These are phyloP conservation scores for Sylvilagus floridanus DNA, from an alignment of 2,797 vertebrate species.

Conservation along the genomic window DNA sequence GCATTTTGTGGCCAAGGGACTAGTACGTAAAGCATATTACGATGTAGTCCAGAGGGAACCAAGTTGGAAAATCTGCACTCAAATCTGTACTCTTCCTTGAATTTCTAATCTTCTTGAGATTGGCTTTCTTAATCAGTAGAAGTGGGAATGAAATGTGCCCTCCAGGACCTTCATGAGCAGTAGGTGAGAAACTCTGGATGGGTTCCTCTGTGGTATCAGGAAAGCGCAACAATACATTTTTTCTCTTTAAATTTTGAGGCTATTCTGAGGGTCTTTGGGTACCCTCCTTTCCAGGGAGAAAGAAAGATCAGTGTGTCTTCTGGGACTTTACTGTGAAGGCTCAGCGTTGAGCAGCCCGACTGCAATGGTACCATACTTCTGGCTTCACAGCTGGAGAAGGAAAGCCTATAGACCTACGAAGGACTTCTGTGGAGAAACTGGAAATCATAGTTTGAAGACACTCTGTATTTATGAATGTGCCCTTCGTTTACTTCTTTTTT, in stretches of 20 bases:
- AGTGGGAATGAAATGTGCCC: background rate
- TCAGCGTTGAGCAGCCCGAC: background rate
- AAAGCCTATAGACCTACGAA: background rate
- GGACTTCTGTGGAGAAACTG: constrained; percentile 45
- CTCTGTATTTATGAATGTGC: constrained; percentile 43
- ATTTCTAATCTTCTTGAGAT: background rate
- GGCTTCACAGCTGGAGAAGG: background rate
- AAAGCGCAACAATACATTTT: background rate
- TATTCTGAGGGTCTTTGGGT: background rate
- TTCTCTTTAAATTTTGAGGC: background rate
- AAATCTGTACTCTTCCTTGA: background rate
- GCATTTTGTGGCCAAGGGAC: background rate
- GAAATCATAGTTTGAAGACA: constrained; percentile 44
- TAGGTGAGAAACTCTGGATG: background rate
- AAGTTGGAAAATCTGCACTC: background rate
- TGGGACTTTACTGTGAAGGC: constrained; percentile 38
- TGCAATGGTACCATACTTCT: background rate
- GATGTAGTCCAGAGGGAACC: background rate
- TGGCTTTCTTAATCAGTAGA: constrained; percentile 17
- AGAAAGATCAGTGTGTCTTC: constrained; percentile 5
- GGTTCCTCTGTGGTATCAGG: background rate
- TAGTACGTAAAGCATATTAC: background rate
- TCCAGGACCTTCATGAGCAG: background rate
- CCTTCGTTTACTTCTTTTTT: constrained; percentile 50
- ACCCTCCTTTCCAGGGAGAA: background rate